Evolutionary conservation across 1,140 invertebrate species (phyloP).

Genomic region (Neomicropteryx cornuta): DNA sequence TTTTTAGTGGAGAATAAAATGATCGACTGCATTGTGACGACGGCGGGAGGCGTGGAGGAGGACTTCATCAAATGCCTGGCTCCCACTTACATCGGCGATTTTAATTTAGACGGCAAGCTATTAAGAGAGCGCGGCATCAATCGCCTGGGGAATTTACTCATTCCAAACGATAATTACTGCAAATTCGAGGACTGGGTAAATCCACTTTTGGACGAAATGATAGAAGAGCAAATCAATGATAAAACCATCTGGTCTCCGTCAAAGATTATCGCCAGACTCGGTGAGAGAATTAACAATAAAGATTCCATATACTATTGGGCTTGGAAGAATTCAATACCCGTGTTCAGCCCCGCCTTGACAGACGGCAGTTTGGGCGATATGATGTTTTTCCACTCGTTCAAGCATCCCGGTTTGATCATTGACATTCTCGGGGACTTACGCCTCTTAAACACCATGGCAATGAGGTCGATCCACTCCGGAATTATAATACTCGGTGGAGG

Average conservation of each 20-base stretch:
- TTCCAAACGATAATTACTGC: conserved; percentile 98
- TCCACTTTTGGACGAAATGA: conserved; percentile 86
- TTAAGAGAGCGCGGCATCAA: conserved; percentile 87
- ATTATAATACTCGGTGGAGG: conserved; percentile 97
- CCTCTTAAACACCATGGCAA: conserved; percentile 88
- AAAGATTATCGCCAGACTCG: conserved; percentile 49
- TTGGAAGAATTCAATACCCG: conserved; percentile 93
- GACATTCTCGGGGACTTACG: conserved; percentile 92
- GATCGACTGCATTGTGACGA: conserved; percentile 95
- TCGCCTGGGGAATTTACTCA: conserved; percentile 93
- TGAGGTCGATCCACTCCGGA: conserved; percentile 86
- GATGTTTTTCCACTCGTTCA: conserved; percentile 98
- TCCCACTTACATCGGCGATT: conserved; percentile 88
- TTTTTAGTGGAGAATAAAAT: conserved; percentile 77
- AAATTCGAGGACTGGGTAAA: conserved; percentile 97
- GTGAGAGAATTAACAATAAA: conserved; percentile 83
- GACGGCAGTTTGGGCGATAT: conserved; percentile 99
- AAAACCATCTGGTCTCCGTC: conserved; percentile 87
- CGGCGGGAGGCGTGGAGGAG: conserved; percentile 97
- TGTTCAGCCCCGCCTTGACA: conserved; percentile 95
- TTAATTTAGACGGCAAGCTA: conserved; percentile 66
- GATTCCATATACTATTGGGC: conserved; percentile 98
- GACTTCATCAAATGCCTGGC: conserved; percentile 98
- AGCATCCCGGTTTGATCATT: conserved; percentile 81
- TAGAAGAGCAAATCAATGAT: conserved; percentile 74